These are phyloP conservation scores for Drosophila diplacantha DNA, from an alignment of 2,888 invertebrate genomes.

Conservation along the genomic window DNA sequence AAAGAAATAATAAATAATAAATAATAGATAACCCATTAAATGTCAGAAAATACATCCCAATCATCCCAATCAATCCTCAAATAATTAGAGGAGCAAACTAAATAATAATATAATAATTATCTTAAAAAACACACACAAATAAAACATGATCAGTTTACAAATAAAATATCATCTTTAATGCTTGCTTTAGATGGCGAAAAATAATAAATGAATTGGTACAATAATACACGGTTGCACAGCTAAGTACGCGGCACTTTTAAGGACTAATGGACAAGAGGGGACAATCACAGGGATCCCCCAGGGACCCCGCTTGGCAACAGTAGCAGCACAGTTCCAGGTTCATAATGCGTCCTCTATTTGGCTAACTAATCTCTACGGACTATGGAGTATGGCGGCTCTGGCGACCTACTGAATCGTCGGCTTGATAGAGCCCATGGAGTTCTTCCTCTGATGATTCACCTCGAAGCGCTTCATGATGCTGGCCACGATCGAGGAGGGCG, in stretches of 20 bases:
- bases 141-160: background rate
- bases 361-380: slow-evolving; percentile 18
- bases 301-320: slow-evolving; percentile 26
- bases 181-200: slow-evolving; percentile 23
- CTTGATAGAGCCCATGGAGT: slow-evolving; percentile 75
- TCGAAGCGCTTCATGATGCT: slow-evolving; percentile 87
- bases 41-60: background rate
- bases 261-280: slow-evolving; percentile 67
- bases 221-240: slow-evolving; percentile 47
- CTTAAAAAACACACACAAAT: background rate
- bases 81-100: background rate
- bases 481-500: slow-evolving; percentile 88
- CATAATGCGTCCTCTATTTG: slow-evolving; percentile 22
- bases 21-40: background rate
- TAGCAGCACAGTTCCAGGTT: slow-evolving; percentile 1
- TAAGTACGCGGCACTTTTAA: slow-evolving; percentile 65
- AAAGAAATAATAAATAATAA: background rate
- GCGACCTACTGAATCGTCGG: slow-evolving; percentile 55
- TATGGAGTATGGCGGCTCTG: slow-evolving; percentile 21
- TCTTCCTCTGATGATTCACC: slow-evolving; percentile 79
- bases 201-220: slow-evolving; percentile 24
- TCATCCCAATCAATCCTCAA: background rate
- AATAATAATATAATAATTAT: background rate
- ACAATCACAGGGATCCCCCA: slow-evolving; percentile 51
- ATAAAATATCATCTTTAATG: slow-evolving; percentile 36